Evolutionary conservation across 2,888 invertebrate genomes (phyloP).

Genomic region (Autographa gamma): DNA sequence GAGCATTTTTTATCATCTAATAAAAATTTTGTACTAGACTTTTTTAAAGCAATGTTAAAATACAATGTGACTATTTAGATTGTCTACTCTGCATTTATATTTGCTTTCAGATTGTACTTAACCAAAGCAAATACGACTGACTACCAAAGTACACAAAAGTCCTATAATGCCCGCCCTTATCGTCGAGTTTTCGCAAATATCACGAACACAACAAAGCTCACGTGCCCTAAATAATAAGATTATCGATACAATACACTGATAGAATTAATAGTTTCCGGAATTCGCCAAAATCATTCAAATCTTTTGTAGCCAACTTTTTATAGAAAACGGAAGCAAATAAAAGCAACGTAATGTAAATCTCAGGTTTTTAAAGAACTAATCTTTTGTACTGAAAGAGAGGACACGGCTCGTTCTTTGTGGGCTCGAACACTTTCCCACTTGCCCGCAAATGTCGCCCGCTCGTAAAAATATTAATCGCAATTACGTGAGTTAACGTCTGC

Average conservation of each 20-base stretch:
- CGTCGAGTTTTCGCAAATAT: conserved; percentile 76
- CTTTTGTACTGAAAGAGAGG: conserved; percentile 65
- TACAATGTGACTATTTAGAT: conserved; percentile 16
- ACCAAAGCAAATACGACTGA: conserved; percentile 13
- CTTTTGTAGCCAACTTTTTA: conserved; percentile 66
- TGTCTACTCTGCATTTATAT: not conserved
- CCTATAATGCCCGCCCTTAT: conserved; percentile 67
- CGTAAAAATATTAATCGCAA: conserved; percentile 62
- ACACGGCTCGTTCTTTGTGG: conserved; percentile 65
- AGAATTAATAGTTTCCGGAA: conserved; percentile 81
- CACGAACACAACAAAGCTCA: conserved; percentile 83
- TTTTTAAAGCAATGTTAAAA: not conserved
- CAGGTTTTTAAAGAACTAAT: conserved; percentile 66
- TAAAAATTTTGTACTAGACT: conserved; percentile 14
- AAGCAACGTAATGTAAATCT: conserved; percentile 66
- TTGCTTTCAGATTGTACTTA: conserved; percentile 20
- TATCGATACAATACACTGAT: conserved; percentile 73
- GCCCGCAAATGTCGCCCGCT: conserved; percentile 36
- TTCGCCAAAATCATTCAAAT: conserved; percentile 67
- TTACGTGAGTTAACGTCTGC: conserved; percentile 59
- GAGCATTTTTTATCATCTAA: not conserved
- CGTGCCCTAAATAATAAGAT: conserved; percentile 84
- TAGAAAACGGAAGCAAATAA: conserved; percentile 76
- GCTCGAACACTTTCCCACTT: conserved; percentile 58
- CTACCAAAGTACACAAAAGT: conserved; percentile 36